A percentile compares a stretch with the other conserved stretches of the same genome.
phyloP scores from a whole-genome alignment of 2,888 invertebrate genomes.

The Drosophila yooni region DNA sequence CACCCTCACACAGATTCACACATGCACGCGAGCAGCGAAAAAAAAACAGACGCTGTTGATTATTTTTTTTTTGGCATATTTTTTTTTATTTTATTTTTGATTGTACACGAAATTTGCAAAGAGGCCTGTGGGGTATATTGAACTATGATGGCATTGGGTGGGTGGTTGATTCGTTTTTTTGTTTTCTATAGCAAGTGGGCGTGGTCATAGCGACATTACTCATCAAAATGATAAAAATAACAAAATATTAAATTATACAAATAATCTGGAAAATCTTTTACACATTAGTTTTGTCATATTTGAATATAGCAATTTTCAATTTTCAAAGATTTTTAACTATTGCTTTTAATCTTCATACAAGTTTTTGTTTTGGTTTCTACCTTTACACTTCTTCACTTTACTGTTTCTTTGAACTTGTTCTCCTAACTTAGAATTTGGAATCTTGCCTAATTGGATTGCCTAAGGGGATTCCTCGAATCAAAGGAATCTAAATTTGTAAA shows the following conservation, averaged over 20 bases:
- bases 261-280: neutral
- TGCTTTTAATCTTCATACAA: neutral
- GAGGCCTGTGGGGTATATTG: conserved; percentile 42
- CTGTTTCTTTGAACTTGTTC: too few species aligned
- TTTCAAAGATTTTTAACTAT: neutral
- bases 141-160: conserved; percentile 5
- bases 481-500: neutral
- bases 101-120: conserved; percentile 14
- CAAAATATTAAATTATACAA: neutral
- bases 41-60: conserved; percentile 57
- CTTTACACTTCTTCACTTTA: neutral
- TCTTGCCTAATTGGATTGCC: too few species aligned
- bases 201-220: conserved; percentile 5
- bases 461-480: too few species aligned
- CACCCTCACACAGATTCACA: conserved; percentile 9
- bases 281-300: neutral
- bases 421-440: accelerated
- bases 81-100: conserved; percentile 28
- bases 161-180: neutral
- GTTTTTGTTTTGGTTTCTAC: neutral
- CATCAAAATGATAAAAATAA: neutral
- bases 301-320: neutral
- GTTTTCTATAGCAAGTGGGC: conserved; percentile 15
- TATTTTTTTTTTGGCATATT: conserved; percentile 44
- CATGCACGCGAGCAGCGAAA: conserved; percentile 31